phyloP scores from a whole-genome alignment of 1,140 invertebrate species.

The Kradibia gibbosae region DNA sequence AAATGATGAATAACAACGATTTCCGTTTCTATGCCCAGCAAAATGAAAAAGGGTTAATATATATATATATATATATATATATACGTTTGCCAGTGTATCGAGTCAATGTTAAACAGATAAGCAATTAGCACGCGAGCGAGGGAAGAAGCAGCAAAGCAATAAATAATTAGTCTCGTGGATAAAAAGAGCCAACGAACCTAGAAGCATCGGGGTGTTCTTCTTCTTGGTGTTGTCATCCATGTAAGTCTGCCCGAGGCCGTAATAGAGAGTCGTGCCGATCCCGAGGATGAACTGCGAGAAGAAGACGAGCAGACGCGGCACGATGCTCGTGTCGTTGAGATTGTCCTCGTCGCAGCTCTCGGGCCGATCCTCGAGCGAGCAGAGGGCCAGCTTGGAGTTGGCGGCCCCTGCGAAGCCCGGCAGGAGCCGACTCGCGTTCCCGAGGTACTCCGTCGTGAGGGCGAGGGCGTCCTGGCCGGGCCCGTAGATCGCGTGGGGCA shows the following conservation, averaged over 20 bases:
- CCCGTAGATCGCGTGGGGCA: constrained; percentile 82
- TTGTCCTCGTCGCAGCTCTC: constrained; percentile 71
- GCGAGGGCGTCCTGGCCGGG: constrained; percentile 74
- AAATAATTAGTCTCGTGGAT: too few species aligned
- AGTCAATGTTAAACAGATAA: too few species aligned
- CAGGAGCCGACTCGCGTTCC: constrained; percentile 64
- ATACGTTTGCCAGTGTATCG: too few species aligned
- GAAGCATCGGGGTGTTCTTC: constrained; percentile 77
- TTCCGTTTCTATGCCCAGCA: too few species aligned
- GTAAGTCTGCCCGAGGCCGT: constrained; percentile 79
- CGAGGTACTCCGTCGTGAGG: constrained; percentile 69
- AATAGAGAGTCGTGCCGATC: constrained; percentile 80
- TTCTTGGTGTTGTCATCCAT: constrained; percentile 82
- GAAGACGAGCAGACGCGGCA: constrained; percentile 78
- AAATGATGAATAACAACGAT: too few species aligned
- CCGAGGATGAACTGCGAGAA: constrained; percentile 81
- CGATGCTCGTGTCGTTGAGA: constrained; percentile 67
- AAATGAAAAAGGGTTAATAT: too few species aligned
- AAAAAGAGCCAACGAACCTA: constrained; percentile 74
- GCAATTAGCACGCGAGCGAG: too few species aligned
- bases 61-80: too few species aligned
- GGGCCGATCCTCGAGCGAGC: constrained; percentile 52
- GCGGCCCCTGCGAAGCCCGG: constrained; percentile 38
- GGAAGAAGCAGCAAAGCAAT: background rate
- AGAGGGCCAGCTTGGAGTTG: constrained; percentile 57